Base-by-base conservation (phyloP, 2,113 vertebrate species). In the Perccottus glenii region DNA sequence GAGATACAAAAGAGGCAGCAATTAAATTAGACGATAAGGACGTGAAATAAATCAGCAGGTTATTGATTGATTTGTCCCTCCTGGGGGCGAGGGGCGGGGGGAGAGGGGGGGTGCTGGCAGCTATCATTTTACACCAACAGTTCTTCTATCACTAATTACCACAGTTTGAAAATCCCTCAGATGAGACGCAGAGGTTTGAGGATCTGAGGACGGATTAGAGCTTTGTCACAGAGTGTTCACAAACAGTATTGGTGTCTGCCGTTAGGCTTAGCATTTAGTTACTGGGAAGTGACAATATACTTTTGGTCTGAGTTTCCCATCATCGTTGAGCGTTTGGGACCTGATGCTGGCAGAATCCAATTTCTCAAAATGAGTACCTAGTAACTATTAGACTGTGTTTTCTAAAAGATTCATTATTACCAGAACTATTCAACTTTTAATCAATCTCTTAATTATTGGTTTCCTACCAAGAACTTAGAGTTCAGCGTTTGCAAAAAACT, bases 21-120 rank as follows among this genome's bases (percentile, higher is more conserved):
- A 90, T 90, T 90, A 90, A 87, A 87, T 87, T 73, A 87, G 77
- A 69, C 49, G 90, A 90, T 91, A 88, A 91, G 86, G 76, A 78
- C 40, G 75, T 76, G 82, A 86, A 90, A 88, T 85, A 85, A 89
- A 87, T 89, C 81, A 85, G 79, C 71, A 75, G 73, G 70, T 87
- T 87, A 86, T 87, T 89, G 84, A 87, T 86, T 88, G 85, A 91
- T 90, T 85, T 79, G 65, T 90, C 85, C 82, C 81, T 85, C 87
- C 75, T 73, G 48, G 35, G 80, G 77, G 76, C 73, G 14, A 61
- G 63, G 19, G 69, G 58, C 10, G 66, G 63, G 11, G 60, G 67
- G 68, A 1, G 11, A 60, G 10, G 63, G 60, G 15, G 60, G 64
- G 74, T 1, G 11, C 59, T 5, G 38, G 66, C 49, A 78, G 81